Evolutionary conservation across 2,113 vertebrate species (phyloP), one percentile per base, ranked within the genome.

Genomic region (Pongo pygmaeus): DNA sequence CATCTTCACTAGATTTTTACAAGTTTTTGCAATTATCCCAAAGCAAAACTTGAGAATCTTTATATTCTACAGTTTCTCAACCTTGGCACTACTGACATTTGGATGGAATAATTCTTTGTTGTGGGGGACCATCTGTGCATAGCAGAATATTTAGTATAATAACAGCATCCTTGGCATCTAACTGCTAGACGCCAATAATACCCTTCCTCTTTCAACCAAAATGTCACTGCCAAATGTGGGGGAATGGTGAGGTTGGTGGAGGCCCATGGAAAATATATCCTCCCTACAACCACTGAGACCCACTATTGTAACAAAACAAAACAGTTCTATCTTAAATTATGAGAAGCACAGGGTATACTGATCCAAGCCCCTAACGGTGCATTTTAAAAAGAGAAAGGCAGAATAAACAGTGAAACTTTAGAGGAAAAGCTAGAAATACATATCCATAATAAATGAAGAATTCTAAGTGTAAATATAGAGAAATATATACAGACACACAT

Each of bases 401-500:
- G 6, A 77, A 79, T 17, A 89, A 89, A 87, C 35, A 93, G 35
- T 85, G 96, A 88, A 97, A 84, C 13, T 35, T 14, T 70, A 89
- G 23, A 89, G 52, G 35, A 93, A 96, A 91, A 95, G 43, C 20
- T 11, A 83, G 40, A 93, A 96, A 93, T 38, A 92, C 1, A 88
- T 92, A 90, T 70, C 2, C 52, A 50, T 38, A 97, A 52, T 83
- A 94, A 91, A 6, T 72, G 55, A 91, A 59, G 30, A 85, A 91
- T 85, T 96, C 46, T 89, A 95, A 84, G 32, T 61, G 20, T n/a
- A 85, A 94, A 83, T 35, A 97, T 40, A 79, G 0, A 90, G 20
- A 93, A 96, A 78, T 18, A 78, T 20, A 95, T 32, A 40, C 59
- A 89, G 43, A 72, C 4, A 84, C 6, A 89, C 16, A 89, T 10